phyloP scores from a whole-genome alignment of 1,140 invertebrate species.

The Battus philenor region DNA sequence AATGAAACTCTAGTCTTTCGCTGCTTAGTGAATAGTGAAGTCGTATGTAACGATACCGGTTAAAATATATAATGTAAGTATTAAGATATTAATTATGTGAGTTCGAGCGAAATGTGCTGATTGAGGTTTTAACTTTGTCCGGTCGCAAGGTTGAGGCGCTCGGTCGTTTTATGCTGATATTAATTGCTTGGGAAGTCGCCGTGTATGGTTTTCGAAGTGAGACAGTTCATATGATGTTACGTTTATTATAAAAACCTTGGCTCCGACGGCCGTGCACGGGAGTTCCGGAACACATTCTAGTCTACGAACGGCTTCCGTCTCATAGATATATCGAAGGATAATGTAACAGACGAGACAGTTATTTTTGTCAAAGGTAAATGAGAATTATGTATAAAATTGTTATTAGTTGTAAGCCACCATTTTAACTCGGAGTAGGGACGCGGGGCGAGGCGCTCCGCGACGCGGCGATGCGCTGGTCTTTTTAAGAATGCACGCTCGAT shows the following conservation, averaged over 20 bases:
- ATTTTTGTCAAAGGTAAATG: slow-evolving; percentile 56
- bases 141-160: slow-evolving; percentile 19
- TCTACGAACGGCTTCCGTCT: slow-evolving; percentile 64
- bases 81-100: slow-evolving; percentile 37
- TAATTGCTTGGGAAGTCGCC: slow-evolving; percentile 28
- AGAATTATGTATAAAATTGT: slow-evolving; percentile 50
- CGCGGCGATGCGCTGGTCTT: slow-evolving; percentile 31
- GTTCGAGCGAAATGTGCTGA: slow-evolving; percentile 28
- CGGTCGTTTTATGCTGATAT: slow-evolving; percentile 20
- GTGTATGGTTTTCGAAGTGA: slow-evolving; percentile 19
- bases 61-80: slow-evolving; percentile 42
- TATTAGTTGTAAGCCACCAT: slow-evolving; percentile 39
- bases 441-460: slow-evolving; percentile 13
- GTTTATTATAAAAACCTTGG: slow-evolving; percentile 9
- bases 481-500: slow-evolving; percentile 52
- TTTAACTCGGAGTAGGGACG: slow-evolving; percentile 21
- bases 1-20: slow-evolving; percentile 54
- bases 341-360: slow-evolving; percentile 38
- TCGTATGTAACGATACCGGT: slow-evolving; percentile 42
- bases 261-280: slow-evolving; percentile 19
- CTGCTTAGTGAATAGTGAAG: slow-evolving; percentile 51
- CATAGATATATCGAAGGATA: slow-evolving; percentile 43
- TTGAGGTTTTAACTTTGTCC: slow-evolving; percentile 21
- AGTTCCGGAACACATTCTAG: slow-evolving; percentile 42
- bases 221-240: slow-evolving; percentile 1